These are phyloP conservation scores for Drosophila mimetica DNA, from an alignment of 2,888 invertebrate species.

Conservation along the genomic window DNA sequence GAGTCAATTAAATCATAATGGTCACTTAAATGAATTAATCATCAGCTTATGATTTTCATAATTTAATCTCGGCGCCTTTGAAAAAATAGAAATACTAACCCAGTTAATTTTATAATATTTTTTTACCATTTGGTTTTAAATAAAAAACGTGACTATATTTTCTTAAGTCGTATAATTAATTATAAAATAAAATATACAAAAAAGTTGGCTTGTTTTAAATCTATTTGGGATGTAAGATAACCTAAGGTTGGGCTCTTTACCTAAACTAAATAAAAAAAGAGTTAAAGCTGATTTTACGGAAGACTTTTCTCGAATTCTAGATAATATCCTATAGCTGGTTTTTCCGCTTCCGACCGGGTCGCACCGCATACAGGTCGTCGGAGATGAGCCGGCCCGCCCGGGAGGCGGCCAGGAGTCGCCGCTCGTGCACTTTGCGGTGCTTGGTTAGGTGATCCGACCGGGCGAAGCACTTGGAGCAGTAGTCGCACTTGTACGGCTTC, in stretches of 20 bases:
- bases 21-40: constrained; percentile 3
- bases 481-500: constrained; percentile 95
- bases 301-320: neutral
- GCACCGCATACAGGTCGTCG: constrained; percentile 78
- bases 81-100: too few relatives aligned
- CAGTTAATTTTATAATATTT: too few relatives aligned
- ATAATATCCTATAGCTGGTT: constrained; percentile 58
- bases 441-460: constrained; percentile 97
- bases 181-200: too few relatives aligned
- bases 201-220: too few relatives aligned
- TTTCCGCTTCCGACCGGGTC: constrained; percentile 83
- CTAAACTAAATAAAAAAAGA: neutral
- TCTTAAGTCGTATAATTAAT: too few relatives aligned
- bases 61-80: neutral
- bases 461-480: constrained; percentile 95
- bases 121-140: too few relatives aligned
- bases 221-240: neutral
- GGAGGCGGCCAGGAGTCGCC: constrained; percentile 85
- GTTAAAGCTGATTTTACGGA: neutral
- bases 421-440: constrained; percentile 93
- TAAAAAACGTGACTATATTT: too few relatives aligned
- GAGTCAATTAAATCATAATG: neutral
- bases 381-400: constrained; percentile 73
- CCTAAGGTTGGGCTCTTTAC: too few relatives aligned
- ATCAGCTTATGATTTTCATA: constrained; percentile 13